Evolutionary conservation across 2,797 vertebrate species (phyloP).

Genomic region (Alca torda): DNA sequence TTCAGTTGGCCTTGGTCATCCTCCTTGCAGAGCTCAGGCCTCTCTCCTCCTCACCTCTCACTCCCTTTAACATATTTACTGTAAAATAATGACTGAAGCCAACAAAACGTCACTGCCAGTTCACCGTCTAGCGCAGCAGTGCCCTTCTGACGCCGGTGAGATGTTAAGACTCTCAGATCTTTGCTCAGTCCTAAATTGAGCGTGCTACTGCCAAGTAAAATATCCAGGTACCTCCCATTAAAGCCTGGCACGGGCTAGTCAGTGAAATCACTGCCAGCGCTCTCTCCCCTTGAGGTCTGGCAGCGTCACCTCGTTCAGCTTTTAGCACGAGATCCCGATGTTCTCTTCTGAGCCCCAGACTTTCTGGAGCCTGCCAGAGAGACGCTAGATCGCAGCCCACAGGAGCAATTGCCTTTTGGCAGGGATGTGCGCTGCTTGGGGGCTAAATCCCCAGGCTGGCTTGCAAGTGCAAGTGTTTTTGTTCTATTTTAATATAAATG

Average conservation of each 20-base stretch:
- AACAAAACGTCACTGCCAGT: neutral
- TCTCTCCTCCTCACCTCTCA: neutral
- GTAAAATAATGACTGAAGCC: neutral
- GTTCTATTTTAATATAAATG: neutral
- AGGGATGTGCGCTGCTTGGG: neutral
- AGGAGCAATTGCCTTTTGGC: neutral
- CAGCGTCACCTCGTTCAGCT: fast-evolving
- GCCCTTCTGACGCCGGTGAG: neutral
- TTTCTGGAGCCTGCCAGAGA: neutral
- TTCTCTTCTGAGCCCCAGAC: neutral
- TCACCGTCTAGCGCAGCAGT: neutral
- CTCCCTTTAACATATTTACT: neutral
- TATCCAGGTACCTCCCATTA: neutral
- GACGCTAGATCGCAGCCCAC: neutral
- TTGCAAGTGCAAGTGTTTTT: neutral
- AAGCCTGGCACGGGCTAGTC: neutral
- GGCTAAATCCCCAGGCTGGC: neutral
- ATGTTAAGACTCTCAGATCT: neutral
- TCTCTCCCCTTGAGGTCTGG: neutral
- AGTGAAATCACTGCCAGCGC: neutral
- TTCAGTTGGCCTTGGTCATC: neutral
- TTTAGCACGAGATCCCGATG: neutral
- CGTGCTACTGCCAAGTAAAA: neutral
- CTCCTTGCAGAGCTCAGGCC: neutral
- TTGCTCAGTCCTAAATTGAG: neutral